A percentile compares a stretch with the other conserved stretches of the same genome.
Evolutionary conservation across 1,140 invertebrate genomes (phyloP).

Genomic region (Oncopodura yosiiana): DNA sequence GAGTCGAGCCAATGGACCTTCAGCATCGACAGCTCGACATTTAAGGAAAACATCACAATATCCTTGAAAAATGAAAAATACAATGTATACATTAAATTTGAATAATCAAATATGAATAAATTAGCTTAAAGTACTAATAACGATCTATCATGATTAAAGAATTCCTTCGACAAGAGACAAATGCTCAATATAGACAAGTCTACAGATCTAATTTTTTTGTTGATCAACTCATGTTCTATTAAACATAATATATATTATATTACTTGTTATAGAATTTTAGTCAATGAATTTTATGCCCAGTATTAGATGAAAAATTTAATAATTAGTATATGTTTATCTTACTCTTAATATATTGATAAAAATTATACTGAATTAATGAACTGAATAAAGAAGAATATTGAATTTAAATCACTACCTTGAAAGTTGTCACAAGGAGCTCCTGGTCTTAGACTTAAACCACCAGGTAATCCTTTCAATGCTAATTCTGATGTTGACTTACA

Average conservation of each 20-base stretch:
- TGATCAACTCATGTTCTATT: no score
- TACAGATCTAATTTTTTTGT: background rate
- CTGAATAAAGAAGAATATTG: background rate
- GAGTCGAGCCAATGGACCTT: constrained; percentile 88
- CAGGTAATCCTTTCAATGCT: constrained; percentile 49
- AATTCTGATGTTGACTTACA: constrained; percentile 68
- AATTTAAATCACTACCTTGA: constrained; percentile 55
- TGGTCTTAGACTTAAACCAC: constrained; percentile 75
- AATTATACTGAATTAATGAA: background rate
- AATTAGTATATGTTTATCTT: background rate
- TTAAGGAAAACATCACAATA: constrained; percentile 98
- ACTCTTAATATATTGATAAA: background rate
- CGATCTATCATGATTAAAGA: no score
- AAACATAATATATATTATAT: no score
- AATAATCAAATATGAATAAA: background rate
- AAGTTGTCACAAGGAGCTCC: constrained; percentile 98
- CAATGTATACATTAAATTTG: background rate
- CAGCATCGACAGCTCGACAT: constrained; percentile 93
- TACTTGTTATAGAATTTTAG: background rate
- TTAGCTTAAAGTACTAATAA: no score
- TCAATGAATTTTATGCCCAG: background rate
- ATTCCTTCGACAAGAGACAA: background rate
- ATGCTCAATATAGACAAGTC: background rate
- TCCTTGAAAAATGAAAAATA: constrained; percentile 49
- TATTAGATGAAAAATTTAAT: background rate